Conservation (phyloP, 1,140 invertebrate species). For the Cherax quadricarinatus region DNA sequence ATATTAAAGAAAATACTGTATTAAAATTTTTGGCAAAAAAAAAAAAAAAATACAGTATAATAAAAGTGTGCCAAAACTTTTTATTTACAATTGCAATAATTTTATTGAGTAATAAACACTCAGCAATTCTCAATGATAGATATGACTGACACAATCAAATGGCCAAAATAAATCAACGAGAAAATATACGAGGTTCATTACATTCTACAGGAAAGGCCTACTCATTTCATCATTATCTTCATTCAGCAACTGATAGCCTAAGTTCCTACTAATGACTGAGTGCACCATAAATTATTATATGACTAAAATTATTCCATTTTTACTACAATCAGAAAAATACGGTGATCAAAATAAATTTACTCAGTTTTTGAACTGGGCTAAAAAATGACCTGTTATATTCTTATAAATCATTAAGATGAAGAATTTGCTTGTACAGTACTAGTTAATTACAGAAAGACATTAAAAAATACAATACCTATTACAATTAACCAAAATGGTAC, state of each 20-base stretch:
- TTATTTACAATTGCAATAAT: not conserved
- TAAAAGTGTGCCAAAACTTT: not conserved
- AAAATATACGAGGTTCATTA: not conserved
- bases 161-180: not conserved
- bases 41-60: not conserved
- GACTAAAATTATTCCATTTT: not conserved
- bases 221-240: not conserved
- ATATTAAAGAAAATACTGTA: not conserved
- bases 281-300: not conserved
- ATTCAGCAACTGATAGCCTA: not conserved
- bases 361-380: not conserved
- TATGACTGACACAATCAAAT: not conserved
- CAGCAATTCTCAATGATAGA: not conserved
- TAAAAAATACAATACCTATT: not conserved
- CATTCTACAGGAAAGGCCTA: not conserved
- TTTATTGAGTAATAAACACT: not conserved
- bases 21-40: not conserved
- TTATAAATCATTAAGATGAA: not conserved
- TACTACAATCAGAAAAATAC: not conserved
- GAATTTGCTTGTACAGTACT: not conserved
- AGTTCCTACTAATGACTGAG: not conserved
- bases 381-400: not conserved
- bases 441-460: not conserved
- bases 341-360: not conserved
- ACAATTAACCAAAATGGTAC: not conserved